Evolutionary conservation across 1,140 invertebrate genomes (phyloP), one percentile per base, ranked within the genome.

Genomic region (Nylanderia fulva): DNA sequence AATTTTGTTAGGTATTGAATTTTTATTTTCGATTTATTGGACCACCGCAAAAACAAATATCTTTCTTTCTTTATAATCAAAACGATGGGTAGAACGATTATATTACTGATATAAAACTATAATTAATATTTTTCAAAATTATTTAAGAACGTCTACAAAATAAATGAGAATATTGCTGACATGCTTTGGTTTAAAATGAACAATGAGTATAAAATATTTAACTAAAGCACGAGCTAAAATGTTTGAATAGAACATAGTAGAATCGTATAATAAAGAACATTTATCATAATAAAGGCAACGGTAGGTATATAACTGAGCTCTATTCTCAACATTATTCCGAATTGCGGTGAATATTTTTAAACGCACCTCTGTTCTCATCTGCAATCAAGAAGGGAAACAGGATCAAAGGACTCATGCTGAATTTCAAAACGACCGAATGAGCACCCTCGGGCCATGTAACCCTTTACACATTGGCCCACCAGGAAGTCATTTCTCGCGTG

Each of bases 321-420:
- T 33, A 33, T 69, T 83, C 9, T 5, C 86, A 56, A 84, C 33
- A n/a, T 58, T 36, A 86, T 85, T 89, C 71, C 21, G 52, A 71
- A 80, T 82, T 74, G 88, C 84, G 74, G 60, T 84, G 88, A 84
- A 45, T 58, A 79, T 52, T 82, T 80, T 92, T 91, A 90, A 92
- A 89, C 85, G 74, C 68, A 76, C 76, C 85, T 52, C 36, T 52
- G 71, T 85, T 79, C 86, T 80, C 68, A 91, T 86, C 90, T 90
- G 86, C 91, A 91, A 93, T 93, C 91, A 92, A 63, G 9, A 24
- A 61, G 60, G 56, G 52, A 61, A 77, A 33, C 86, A 85, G 87
- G 89, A 90, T 93, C 92, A 92, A 92, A 93, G 91, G 89, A 88
- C 72, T 77, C 63, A 54, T 85, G 76, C 80, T 39, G 84, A 82